Conservation (phyloP, 2,888 invertebrate species). For the Zygogramma bicolorata region DNA sequence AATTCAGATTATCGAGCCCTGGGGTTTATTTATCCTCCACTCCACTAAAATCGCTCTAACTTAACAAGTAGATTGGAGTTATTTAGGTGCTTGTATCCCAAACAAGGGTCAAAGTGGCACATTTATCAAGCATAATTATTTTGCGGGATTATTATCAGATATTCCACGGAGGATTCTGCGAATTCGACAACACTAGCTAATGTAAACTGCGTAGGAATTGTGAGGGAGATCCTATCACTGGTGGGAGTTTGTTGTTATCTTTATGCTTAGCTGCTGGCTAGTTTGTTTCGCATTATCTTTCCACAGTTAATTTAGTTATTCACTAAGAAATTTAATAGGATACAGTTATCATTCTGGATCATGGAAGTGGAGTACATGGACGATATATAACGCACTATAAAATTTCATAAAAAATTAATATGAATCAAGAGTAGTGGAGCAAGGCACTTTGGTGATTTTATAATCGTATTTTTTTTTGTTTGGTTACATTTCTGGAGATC, state of each 20-base stretch:
- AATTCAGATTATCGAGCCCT: slow-evolving; percentile 4
- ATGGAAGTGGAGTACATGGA: too few relatives aligned
- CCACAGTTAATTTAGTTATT: background rate
- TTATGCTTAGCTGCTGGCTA: background rate
- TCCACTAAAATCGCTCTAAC: background rate
- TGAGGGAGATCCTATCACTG: background rate
- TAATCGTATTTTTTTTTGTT: too few relatives aligned
- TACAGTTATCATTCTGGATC: background rate
- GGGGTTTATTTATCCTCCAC: background rate
- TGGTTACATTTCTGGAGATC: too few relatives aligned
- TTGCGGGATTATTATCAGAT: background rate
- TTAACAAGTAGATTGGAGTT: background rate
- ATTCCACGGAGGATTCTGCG: background rate
- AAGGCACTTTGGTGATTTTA: too few relatives aligned
- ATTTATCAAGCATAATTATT: background rate
- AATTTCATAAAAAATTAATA: too few relatives aligned
- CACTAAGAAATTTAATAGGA: background rate
- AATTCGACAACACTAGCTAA: background rate
- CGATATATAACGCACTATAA: too few relatives aligned
- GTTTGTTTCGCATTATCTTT: background rate
- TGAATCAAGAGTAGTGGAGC: too few relatives aligned
- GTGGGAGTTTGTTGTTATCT: background rate
- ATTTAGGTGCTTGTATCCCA: background rate
- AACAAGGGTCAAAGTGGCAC: background rate
- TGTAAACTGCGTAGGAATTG: background rate